Evolutionary conservation across 2,113 vertebrate species (phyloP).

Genomic region (Rallus limicola): DNA sequence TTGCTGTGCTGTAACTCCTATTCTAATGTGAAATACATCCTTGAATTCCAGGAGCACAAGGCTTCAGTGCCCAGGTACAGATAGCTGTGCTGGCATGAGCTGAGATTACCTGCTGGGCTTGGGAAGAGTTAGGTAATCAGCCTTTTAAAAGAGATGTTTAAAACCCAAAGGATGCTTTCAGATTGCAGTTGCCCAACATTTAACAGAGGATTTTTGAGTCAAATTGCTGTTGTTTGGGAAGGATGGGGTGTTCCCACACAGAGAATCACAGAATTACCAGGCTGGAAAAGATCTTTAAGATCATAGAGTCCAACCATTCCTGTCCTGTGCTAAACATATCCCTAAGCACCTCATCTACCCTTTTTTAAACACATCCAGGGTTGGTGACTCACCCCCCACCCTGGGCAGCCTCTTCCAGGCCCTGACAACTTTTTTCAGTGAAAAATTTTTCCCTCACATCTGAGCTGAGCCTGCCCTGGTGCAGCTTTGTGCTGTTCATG

Average conservation of each 20-base stretch:
- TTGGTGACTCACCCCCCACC: too few species aligned
- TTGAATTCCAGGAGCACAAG: not conserved
- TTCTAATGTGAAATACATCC: not conserved
- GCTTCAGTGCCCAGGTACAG: not conserved
- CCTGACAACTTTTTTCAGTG: too few species aligned
- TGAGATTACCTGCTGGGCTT: not conserved
- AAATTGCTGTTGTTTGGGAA: not conserved
- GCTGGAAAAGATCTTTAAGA: too few species aligned
- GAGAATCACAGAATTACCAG: too few species aligned
- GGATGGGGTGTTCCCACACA: not conserved
- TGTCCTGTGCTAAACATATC: too few species aligned
- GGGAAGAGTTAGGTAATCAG: not conserved
- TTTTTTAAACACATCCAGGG: too few species aligned
- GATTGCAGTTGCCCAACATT: not conserved
- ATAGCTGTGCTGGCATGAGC: not conserved
- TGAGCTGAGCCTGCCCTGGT: too few species aligned
- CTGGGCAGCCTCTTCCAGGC: too few species aligned
- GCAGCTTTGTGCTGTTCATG: too few species aligned
- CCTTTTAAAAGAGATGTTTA: not conserved
- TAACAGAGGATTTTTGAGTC: not conserved
- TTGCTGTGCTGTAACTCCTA: not conserved
- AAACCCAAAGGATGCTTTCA: not conserved
- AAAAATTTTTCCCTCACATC: too few species aligned
- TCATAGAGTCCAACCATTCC: too few species aligned
- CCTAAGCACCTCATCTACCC: too few species aligned